Base-by-base conservation (phyloP, 2,888 invertebrate genomes). In the Omphaloscelis lunosa region DNA sequence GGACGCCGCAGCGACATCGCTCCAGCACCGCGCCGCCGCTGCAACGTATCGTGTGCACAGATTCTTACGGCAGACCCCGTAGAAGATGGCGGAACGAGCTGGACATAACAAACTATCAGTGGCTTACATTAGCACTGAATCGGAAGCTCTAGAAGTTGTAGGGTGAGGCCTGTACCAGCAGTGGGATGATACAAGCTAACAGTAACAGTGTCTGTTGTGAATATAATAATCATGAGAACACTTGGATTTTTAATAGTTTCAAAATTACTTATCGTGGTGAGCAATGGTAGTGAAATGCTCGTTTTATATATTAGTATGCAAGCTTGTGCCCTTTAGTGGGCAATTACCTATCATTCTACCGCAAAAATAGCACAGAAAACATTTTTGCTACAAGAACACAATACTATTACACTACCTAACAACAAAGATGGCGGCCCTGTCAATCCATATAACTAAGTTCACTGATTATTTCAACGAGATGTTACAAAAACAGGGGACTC, bases 401-500 rank as follows among this genome's bases (percentile, higher is more conserved):
- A 75, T 39, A 58, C 53, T 51, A 53, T 70, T 61, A 34, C 45
- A 34, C 34, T 59, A 61, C 9, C 23, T 65, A 56, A 65, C 45
- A 65, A 65, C 56, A 70, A 83, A 86, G 65, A 62, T 45, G 72
- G 80, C 45, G 7, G 72, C n/a, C 72, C 59, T 15, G 78, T 80
- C 79, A 72, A 73, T 72, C 71, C 71, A 41, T 72, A 68, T 81
- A 83, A 78, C 75, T 71, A 77, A 84, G 73, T 80, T 78, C 69
- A 68, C 67, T 86, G 86, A 87, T 87, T 88, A 84, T 86, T 87
- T 84, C 82, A 70, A 73, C 69, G 65, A 84, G 67, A 84, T 62
- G 79, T 70, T 69, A 70, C 76, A 78, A 81, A 86, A 88, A 85
- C 81, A 81, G 45, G 63, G 66, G 80, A 78, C 74, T 82, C 68